Evolutionary conservation across 2,888 invertebrate genomes (phyloP).

Genomic region (Dioctria rufipes): DNA sequence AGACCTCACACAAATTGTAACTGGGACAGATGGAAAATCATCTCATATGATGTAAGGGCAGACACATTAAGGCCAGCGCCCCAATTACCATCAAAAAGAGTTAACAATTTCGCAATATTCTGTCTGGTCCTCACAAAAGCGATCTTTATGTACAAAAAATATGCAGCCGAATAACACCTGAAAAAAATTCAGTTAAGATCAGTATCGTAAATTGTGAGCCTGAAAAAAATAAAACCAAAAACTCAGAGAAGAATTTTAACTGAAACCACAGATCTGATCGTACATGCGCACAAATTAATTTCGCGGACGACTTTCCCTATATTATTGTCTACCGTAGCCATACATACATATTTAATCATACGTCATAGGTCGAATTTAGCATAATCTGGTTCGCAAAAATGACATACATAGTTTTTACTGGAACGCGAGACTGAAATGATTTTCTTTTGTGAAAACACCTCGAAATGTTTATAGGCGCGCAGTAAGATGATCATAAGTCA

Average conservation of each 20-base stretch:
- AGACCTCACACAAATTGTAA: background rate
- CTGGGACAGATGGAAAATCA: background rate
- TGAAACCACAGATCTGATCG: background rate
- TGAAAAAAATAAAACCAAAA: background rate
- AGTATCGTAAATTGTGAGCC: constrained; percentile 1
- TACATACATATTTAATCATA: background rate
- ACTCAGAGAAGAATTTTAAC: background rate
- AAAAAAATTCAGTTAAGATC: constrained; percentile 12
- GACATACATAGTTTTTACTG: background rate
- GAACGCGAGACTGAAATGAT: background rate
- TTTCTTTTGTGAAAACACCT: constrained; percentile 19
- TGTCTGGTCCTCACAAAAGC: constrained; percentile 35
- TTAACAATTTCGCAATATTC: constrained; percentile 14
- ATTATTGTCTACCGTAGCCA: constrained; percentile 21
- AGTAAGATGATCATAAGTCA: constrained; percentile 15
- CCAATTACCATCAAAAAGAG: constrained; percentile 40
- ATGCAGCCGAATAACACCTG: background rate
- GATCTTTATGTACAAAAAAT: background rate
- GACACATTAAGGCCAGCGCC: constrained; percentile 34
- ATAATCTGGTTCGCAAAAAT: constrained; percentile 19
- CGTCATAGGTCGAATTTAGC: constrained; percentile 15
- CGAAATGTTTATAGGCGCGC: constrained; percentile 14
- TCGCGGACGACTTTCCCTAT: constrained; percentile 35
- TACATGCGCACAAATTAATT: constrained; percentile 1
- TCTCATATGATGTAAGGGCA: constrained; percentile 32